These are phyloP conservation scores for Astreopora myriophthalma DNA, from an alignment of 64 coral and sea anemone species.

Conservation along the genomic window DNA sequence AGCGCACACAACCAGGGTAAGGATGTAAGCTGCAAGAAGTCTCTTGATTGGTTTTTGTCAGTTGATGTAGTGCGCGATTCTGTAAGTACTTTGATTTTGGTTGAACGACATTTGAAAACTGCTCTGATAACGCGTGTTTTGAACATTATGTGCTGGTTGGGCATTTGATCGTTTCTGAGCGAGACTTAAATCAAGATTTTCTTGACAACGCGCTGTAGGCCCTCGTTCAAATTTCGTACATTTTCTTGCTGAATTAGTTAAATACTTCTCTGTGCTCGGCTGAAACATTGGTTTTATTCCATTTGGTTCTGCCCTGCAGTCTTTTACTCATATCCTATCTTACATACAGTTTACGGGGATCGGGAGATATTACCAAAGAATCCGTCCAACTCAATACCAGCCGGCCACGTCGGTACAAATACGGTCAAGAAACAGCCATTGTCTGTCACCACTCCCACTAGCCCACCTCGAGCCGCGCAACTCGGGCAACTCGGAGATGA, in stretches of 20 bases:
- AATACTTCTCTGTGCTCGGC: no score
- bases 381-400: not conserved
- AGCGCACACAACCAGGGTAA: not conserved
- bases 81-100: no score
- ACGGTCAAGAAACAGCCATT: not conserved
- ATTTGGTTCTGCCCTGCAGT: not conserved
- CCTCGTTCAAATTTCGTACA: no score
- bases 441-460: not conserved
- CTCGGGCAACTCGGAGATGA: not conserved
- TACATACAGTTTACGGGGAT: not conserved
- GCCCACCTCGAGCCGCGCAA: not conserved
- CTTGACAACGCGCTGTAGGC: no score
- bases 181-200: no score
- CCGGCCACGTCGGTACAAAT: not conserved
- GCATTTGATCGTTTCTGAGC: no score
- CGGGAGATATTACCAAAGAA: not conserved
- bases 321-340: not conserved
- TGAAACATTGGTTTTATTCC: no score
- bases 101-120: no score
- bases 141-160: no score
- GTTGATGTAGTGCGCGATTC: no score
- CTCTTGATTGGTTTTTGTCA: not conserved
- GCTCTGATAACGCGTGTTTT: no score
- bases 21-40: not conserved
- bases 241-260: no score